Conservation (phyloP, 1,140 invertebrate species). For the Galendromus occidentalis region DNA sequence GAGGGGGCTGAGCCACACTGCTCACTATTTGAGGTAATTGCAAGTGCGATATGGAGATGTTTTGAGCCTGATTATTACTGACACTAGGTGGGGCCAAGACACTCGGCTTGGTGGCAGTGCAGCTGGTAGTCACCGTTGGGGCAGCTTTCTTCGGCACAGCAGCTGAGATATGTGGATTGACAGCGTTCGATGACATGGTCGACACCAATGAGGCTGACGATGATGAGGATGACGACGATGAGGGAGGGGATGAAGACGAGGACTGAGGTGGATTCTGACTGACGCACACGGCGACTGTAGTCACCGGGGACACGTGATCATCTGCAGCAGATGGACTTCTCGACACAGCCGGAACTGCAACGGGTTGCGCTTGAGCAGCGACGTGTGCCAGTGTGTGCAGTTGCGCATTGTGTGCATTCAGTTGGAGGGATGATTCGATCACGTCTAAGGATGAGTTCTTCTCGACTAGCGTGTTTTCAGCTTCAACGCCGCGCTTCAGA, state of each 20-base stretch:
- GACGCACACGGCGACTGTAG: conserved; percentile 10
- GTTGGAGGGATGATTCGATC: conserved; percentile 6
- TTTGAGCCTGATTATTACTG: background rate
- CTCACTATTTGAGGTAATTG: background rate
- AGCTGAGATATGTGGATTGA: background rate
- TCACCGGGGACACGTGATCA: conserved; percentile 6
- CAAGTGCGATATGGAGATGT: no score
- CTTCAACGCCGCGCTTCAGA: no score
- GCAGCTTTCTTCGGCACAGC: conserved; percentile 9
- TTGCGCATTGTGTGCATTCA: conserved; percentile 10
- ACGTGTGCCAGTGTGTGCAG: conserved; percentile 11
- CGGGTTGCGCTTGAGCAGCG: conserved; percentile 1
- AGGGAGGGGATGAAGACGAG: background rate
- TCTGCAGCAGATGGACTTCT: background rate
- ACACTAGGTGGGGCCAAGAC: background rate
- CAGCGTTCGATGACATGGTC: no score
- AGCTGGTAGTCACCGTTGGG: conserved; percentile 11
- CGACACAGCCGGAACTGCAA: background rate
- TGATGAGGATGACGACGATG: no score
- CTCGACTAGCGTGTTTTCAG: no score
- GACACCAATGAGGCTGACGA: no score
- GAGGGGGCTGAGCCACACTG: background rate
- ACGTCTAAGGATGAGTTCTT: background rate
- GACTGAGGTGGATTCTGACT: background rate
- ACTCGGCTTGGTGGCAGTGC: conserved; percentile 9